Evolutionary conservation across 2,888 invertebrate genomes (phyloP).

Genomic region (Eilema griseolum): DNA sequence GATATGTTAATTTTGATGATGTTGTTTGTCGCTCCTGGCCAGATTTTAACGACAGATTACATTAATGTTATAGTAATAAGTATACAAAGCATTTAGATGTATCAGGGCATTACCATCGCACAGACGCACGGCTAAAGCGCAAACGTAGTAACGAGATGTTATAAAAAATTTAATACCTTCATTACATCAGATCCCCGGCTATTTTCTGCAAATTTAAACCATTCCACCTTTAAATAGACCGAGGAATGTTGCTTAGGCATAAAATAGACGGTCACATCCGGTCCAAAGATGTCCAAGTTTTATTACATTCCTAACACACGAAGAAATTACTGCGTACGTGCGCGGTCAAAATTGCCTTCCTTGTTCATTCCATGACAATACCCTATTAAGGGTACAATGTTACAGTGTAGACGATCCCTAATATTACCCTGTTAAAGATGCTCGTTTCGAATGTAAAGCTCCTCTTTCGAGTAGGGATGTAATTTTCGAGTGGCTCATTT

Average conservation of each 20-base stretch:
- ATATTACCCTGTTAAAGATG: conserved; percentile 54
- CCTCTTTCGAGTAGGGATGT: conserved; percentile 50
- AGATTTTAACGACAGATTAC: neutral
- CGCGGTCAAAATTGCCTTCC: conserved; percentile 70
- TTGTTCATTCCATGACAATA: conserved; percentile 72
- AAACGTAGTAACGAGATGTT: neutral
- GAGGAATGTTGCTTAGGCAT: conserved; percentile 31
- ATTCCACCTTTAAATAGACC: conserved; percentile 33
- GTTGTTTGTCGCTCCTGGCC: neutral
- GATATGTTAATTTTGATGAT: neutral
- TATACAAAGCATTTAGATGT: neutral
- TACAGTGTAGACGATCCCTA: conserved; percentile 54
- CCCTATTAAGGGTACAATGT: conserved; percentile 73
- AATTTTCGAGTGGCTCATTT: conserved; percentile 61
- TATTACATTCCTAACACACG: conserved; percentile 75
- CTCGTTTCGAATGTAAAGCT: conserved; percentile 54
- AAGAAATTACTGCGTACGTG: conserved; percentile 68
- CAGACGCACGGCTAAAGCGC: neutral
- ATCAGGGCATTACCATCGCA: conserved; percentile 5
- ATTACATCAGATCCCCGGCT: conserved; percentile 7
- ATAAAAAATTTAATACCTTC: neutral
- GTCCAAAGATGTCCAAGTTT: conserved; percentile 70
- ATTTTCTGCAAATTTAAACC: conserved; percentile 14
- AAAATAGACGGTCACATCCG: conserved; percentile 60
- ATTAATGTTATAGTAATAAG: neutral